Evolutionary conservation across 2,113 vertebrate genomes (phyloP).

Genomic region (Scalopus aquaticus): DNA sequence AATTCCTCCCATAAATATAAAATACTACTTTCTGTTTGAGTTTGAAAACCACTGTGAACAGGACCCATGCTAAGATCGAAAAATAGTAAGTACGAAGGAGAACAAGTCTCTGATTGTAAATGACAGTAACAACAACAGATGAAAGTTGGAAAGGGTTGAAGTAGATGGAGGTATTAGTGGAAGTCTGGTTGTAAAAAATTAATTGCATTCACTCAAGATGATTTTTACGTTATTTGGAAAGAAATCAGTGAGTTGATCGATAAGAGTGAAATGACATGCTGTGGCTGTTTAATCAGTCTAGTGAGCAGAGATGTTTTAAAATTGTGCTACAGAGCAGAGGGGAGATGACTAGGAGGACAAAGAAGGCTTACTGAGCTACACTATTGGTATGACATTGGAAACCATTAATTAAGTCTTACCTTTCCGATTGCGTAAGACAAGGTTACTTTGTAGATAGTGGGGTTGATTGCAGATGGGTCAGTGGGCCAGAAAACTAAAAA

Average conservation of each 20-base stretch:
- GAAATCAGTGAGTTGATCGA: background rate
- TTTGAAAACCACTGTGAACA: background rate
- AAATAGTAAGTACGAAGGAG: background rate
- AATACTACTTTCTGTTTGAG: background rate
- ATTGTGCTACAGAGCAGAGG: background rate
- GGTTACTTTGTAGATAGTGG: background rate
- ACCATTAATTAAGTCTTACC: background rate
- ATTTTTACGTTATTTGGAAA: background rate
- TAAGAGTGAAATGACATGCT: background rate
- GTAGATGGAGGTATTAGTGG: background rate
- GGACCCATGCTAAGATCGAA: background rate
- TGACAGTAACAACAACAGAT: background rate
- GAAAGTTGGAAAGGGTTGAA: background rate
- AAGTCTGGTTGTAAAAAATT: background rate
- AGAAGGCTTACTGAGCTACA: background rate
- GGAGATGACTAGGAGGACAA: background rate
- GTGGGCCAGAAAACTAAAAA: background rate
- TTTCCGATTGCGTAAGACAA: background rate
- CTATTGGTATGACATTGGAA: background rate
- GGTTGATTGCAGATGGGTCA: background rate
- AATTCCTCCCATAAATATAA: background rate
- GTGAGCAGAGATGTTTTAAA: background rate
- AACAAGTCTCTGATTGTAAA: background rate
- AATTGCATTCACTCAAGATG: background rate
- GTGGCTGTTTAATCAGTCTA: background rate